phyloP scores from a whole-genome alignment of 2,888 invertebrate genomes.

The Leptopterna dolabrata region DNA sequence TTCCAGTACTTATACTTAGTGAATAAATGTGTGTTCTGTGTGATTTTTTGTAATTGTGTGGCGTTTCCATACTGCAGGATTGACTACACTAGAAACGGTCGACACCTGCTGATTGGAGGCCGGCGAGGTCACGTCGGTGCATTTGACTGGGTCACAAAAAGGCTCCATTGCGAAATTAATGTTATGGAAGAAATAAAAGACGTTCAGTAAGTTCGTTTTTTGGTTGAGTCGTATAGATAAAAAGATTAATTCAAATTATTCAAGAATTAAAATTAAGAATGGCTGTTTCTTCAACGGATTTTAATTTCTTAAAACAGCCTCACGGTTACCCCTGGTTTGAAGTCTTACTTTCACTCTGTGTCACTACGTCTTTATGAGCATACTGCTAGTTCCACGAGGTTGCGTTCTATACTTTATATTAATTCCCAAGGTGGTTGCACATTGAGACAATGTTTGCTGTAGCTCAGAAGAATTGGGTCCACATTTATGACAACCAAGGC shows the following conservation, averaged over 20 bases:
- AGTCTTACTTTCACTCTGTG: too few species aligned
- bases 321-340: too few species aligned
- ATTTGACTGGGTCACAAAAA: constrained; percentile 98
- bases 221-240: too few species aligned
- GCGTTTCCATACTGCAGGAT: constrained; percentile 65
- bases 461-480: constrained; percentile 96
- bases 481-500: constrained; percentile 97
- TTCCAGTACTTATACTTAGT: not conserved
- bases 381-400: too few species aligned
- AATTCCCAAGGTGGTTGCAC: constrained; percentile 80
- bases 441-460: constrained; percentile 97
- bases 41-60: too few species aligned
- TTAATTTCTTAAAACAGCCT: too few species aligned
- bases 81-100: constrained; percentile 83
- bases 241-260: not conserved
- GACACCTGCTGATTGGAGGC: constrained; percentile 88
- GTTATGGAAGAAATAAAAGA: constrained; percentile 96
- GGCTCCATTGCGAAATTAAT: constrained; percentile 93
- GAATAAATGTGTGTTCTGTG: too few species aligned
- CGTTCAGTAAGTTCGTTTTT: constrained; percentile 73
- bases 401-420: not conserved
- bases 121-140: constrained; percentile 93
- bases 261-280: not conserved
- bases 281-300: too few species aligned
- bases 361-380: too few species aligned